Evolutionary conservation across 2,113 vertebrate species (phyloP).

Genomic region (Ophthalmolycus amberensis): DNA sequence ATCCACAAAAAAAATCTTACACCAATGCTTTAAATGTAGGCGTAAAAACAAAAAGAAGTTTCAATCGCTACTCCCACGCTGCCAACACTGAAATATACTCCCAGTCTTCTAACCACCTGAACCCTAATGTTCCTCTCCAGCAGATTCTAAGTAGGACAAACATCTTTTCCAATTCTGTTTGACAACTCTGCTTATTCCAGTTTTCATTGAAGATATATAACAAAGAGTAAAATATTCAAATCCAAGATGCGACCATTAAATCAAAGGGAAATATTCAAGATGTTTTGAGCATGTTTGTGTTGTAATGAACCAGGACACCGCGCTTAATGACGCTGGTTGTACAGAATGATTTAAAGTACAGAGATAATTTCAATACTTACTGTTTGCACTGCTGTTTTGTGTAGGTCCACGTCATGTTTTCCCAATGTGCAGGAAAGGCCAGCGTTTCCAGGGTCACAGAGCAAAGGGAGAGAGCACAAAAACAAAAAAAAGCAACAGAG

Average conservation of each 20-base stretch:
- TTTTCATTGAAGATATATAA: not conserved
- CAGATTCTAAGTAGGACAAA: not conserved
- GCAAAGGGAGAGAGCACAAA: slow-evolving; percentile 28
- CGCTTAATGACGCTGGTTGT: not conserved
- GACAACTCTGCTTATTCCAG: not conserved
- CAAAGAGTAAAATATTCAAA: not conserved
- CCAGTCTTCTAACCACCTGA: not conserved
- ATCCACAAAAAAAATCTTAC: not conserved
- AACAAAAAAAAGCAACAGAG: slow-evolving; percentile 29
- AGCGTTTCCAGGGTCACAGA: slow-evolving; percentile 33
- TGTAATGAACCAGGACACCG: not conserved
- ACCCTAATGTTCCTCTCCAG: not conserved
- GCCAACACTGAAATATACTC: not conserved
- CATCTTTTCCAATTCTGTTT: not conserved
- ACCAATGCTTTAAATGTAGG: not conserved
- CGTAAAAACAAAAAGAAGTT: not conserved
- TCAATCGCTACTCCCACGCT: not conserved
- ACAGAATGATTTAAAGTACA: not conserved
- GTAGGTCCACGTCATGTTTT: slow-evolving; percentile 66
- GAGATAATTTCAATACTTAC: slow-evolving; percentile 86
- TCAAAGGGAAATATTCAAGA: not conserved
- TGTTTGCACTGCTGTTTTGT: slow-evolving; percentile 85
- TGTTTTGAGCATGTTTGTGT: not conserved
- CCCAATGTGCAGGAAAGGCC: slow-evolving; percentile 62
- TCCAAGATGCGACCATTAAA: not conserved